Conservation (phyloP, 64 coral and sea anemone genomes). For the Stichodactyla helianthus region DNA sequence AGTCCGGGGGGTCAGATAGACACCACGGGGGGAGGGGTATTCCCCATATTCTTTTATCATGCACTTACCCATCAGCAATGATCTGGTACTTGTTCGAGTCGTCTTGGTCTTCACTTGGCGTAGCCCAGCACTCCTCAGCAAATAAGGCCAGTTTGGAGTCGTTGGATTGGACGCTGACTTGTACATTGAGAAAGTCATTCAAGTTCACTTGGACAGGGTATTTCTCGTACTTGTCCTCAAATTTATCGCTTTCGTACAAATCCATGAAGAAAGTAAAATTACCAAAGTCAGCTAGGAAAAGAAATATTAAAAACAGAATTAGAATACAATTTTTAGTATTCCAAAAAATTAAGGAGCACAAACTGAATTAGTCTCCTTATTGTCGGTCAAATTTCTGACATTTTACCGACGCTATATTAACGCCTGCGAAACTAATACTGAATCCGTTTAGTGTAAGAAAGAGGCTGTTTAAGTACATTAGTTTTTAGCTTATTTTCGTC, state of each 20-base stretch:
- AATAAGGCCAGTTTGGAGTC: slow-evolving; percentile 64
- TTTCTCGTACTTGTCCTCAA: slow-evolving; percentile 16
- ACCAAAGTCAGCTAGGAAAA: slow-evolving; percentile 64
- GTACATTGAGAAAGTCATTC: slow-evolving; percentile 31
- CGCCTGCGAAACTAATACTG: too few species aligned
- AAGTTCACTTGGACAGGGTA: slow-evolving; percentile 45
- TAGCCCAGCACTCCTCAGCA: slow-evolving; percentile 58
- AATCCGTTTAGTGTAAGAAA: too few species aligned
- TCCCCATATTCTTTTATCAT: too few species aligned
- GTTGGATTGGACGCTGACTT: slow-evolving; percentile 46
- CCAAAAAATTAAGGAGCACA: not conserved
- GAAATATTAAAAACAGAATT: not conserved
- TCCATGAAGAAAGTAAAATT: slow-evolving; percentile 88
- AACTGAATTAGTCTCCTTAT: not conserved
- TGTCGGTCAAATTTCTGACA: too few species aligned
- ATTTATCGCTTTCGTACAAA: slow-evolving; percentile 46
- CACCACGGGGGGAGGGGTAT: not conserved
- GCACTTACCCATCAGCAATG: slow-evolving; percentile 58
- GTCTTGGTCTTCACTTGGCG: slow-evolving; percentile 36
- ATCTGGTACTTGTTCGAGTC: slow-evolving; percentile 40
- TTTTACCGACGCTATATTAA: too few species aligned
- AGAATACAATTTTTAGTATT: not conserved
- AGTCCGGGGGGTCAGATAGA: too few species aligned
- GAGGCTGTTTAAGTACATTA: too few species aligned
- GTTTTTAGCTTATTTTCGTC: too few species aligned